These are phyloP conservation scores for Ctenoplectra terminalis DNA, from an alignment of 1,140 invertebrate species.

Conservation along the genomic window DNA sequence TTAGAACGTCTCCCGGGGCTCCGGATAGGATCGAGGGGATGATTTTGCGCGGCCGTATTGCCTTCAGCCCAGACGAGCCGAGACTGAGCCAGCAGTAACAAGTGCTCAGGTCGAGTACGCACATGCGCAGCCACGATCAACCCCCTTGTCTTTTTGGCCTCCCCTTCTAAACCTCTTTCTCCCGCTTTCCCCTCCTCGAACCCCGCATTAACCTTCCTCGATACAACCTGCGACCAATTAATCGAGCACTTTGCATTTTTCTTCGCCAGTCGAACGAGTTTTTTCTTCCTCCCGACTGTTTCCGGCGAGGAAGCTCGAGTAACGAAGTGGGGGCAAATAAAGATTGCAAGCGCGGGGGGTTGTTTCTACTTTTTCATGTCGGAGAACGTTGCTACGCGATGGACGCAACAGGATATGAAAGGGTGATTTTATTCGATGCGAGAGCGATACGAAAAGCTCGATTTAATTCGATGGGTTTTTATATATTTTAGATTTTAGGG, in stretches of 20 bases:
- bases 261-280: background rate
- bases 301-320: background rate
- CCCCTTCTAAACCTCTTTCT: background rate
- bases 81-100: constrained; percentile 79
- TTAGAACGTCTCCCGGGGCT: constrained; percentile 65
- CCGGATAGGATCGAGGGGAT: constrained; percentile 21
- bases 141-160: constrained; percentile 24
- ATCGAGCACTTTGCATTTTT: constrained; percentile 64
- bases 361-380: too few species aligned
- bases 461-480: too few species aligned
- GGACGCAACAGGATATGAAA: background rate
- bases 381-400: background rate
- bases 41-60: constrained; percentile 64
- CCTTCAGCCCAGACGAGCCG: constrained; percentile 80
- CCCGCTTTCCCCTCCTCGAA: background rate
- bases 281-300: background rate
- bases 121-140: constrained; percentile 69
- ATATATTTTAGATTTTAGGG: too few species aligned
- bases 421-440: too few species aligned
- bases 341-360: background rate
- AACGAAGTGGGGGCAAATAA: background rate
- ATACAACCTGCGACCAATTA: constrained; percentile 63
- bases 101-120: constrained; percentile 67
- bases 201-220: constrained; percentile 11
- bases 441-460: too few species aligned